These are phyloP conservation scores for Pungitius pungitius DNA, from an alignment of 2,113 vertebrate genomes.

Conservation along the genomic window DNA sequence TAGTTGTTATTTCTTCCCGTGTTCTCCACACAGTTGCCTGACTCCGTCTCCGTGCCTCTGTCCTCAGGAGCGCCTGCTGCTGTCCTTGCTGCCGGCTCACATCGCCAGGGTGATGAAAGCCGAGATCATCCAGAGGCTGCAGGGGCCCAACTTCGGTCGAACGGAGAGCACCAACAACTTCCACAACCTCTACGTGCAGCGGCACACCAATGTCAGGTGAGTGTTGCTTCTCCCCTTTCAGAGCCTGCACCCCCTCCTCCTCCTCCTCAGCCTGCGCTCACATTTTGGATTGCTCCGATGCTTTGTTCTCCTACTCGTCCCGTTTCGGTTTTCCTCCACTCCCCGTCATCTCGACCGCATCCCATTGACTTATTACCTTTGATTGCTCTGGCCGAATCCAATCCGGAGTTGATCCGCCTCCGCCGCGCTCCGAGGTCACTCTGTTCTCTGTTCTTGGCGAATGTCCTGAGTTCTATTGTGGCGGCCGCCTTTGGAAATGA, in stretches of 20 bases:
- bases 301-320: slow-evolving; percentile 5
- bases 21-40: no score
- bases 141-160: slow-evolving; percentile 95
- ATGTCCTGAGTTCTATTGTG: background rate
- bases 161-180: slow-evolving; percentile 98
- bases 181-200: slow-evolving; percentile 97
- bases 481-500: slow-evolving; percentile 22
- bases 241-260: slow-evolving; percentile 19
- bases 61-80: slow-evolving; percentile 90
- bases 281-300: slow-evolving; percentile 17
- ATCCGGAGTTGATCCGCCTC: slow-evolving; percentile 53
- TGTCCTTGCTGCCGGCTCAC: slow-evolving; percentile 94
- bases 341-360: background rate
- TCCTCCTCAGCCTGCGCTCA: slow-evolving; percentile 8
- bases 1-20: background rate
- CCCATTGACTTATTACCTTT: slow-evolving; percentile 22
- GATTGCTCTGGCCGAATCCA: slow-evolving; percentile 36
- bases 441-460: slow-evolving; percentile 18
- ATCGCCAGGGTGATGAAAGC: slow-evolving; percentile 98
- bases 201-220: slow-evolving; percentile 97
- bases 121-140: slow-evolving; percentile 96
- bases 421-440: slow-evolving; percentile 49
- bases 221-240: background rate
- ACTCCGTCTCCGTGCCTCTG: background rate
- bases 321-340: slow-evolving; percentile 4